A percentile compares a stretch with the other conserved stretches of the same genome.
Conservation (phyloP, 1,140 invertebrate genomes). For the Heliconius hermathena region DNA sequence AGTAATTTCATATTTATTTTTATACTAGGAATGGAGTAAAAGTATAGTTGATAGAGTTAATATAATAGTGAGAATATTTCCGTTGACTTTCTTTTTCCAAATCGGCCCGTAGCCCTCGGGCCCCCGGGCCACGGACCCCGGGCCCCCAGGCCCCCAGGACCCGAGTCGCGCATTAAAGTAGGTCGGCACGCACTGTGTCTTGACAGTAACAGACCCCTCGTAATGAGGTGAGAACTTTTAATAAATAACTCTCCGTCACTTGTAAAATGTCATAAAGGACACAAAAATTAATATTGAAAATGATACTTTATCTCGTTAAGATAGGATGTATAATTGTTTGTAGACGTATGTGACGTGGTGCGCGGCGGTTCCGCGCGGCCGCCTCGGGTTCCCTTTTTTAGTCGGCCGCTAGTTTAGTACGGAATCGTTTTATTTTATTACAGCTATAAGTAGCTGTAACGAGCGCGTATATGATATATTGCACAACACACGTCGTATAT, state of each 20-base stretch:
- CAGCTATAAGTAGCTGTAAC: constrained; percentile 27
- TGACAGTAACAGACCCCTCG: constrained; percentile 22
- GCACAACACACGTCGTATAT: neutral
- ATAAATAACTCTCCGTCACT: constrained; percentile 17
- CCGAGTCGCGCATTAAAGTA: neutral
- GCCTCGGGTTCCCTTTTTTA: constrained; percentile 21
- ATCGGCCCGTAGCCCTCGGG: neutral
- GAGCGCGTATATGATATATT: constrained; percentile 20
- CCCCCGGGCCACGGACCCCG: too few species aligned
- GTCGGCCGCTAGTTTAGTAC: constrained; percentile 20
- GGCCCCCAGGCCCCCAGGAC: too few species aligned
- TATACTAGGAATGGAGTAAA: neutral
- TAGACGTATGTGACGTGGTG: constrained; percentile 9
- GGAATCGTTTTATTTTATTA: constrained; percentile 31
- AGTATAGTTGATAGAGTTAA: neutral
- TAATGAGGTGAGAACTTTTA: constrained; percentile 32
- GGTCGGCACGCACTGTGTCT: constrained; percentile 8
- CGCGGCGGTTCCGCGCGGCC: constrained; percentile 39
- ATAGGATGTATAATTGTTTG: constrained; percentile 24
- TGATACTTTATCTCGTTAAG: neutral
- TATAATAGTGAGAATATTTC: neutral
- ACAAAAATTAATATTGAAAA: neutral
- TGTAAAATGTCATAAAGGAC: neutral
- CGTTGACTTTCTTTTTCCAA: constrained; percentile 19
- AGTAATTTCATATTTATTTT: neutral